These are phyloP conservation scores for Zapus hudsonius DNA, from an alignment of 2,113 vertebrate genomes.

Conservation along the genomic window DNA sequence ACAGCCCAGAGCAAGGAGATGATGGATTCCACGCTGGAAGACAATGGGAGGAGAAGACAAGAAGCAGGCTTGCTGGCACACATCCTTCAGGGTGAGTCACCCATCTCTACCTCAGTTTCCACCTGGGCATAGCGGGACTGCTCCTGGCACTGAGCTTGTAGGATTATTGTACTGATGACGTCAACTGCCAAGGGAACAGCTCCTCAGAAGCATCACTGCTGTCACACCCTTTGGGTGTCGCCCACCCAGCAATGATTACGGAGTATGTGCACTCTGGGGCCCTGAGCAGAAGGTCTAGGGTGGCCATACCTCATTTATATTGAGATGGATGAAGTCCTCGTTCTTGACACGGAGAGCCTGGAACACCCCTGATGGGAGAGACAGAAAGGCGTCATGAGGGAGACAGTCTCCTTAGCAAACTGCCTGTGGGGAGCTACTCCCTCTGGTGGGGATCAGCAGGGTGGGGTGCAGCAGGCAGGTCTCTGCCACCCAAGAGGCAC, in stretches of 20 bases:
- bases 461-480: neutral
- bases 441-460: neutral
- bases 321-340: conserved; percentile 84
- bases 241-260: accelerated
- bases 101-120: neutral
- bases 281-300: no score
- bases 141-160: neutral
- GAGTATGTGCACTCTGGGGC: neutral
- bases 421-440: neutral
- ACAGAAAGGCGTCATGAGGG: conserved; percentile 46
- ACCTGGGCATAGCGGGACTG: neutral
- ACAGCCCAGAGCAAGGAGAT: no score
- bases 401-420: conserved; percentile 27
- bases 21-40: neutral
- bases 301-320: conserved; percentile 83
- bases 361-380: conserved; percentile 84
- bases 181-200: neutral
- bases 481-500: neutral
- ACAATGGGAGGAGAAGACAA: neutral
- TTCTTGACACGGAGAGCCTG: conserved; percentile 77
- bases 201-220: neutral
- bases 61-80: neutral
- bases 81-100: neutral
- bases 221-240: neutral
- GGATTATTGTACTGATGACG: neutral